These are phyloP conservation scores for Heliconius himera DNA, from an alignment of 1,140 invertebrate genomes.

Conservation along the genomic window DNA sequence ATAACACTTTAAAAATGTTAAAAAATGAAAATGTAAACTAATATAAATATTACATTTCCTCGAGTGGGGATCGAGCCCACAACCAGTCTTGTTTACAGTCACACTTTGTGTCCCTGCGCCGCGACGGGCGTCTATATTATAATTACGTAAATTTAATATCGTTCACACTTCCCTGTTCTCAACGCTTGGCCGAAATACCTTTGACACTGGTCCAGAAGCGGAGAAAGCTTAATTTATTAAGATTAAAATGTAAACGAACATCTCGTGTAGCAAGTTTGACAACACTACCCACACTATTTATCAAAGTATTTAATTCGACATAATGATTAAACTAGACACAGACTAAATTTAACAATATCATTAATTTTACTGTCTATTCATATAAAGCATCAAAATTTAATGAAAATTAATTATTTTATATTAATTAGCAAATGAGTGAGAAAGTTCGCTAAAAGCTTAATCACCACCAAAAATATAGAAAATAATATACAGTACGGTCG, in stretches of 20 bases:
- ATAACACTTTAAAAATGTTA: neutral
- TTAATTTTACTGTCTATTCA: neutral
- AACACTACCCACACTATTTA: constrained; percentile 53
- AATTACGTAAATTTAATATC: neutral
- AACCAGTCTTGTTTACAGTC: too few relatives aligned
- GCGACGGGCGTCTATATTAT: neutral
- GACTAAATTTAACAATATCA: neutral
- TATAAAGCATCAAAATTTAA: neutral
- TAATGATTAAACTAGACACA: constrained; percentile 1
- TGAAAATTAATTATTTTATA: neutral
- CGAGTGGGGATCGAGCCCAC: too few relatives aligned
- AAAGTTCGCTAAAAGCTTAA: neutral
- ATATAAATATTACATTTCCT: too few relatives aligned
- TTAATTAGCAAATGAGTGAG: neutral
- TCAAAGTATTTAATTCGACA: constrained; percentile 31
- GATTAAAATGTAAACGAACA: constrained; percentile 51
- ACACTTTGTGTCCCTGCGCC: too few relatives aligned
- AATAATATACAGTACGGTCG: neutral
- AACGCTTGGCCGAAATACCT: constrained; percentile 59
- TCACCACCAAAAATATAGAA: neutral
- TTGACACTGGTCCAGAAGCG: constrained; percentile 65
- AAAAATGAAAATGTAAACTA: too few relatives aligned
- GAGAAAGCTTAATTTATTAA: constrained; percentile 63
- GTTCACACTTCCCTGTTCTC: constrained; percentile 51
- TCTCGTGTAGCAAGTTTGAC: constrained; percentile 50